Conservation (phyloP, 1,140 invertebrate genomes). For the Drosophila grimshawi region DNA sequence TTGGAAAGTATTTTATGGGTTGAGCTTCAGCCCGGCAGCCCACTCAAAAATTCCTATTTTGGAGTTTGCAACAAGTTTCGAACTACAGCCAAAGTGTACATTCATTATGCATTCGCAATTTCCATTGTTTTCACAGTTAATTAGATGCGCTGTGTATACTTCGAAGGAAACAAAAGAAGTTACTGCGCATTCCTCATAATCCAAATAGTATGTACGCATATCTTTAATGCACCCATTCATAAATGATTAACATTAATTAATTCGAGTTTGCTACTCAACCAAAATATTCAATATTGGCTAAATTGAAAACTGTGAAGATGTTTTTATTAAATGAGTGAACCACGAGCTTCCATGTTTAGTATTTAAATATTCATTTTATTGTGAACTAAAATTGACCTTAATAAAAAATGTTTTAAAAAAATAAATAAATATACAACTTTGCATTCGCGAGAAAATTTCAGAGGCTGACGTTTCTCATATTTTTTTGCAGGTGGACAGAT, state of each 20-base stretch:
- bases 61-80: slow-evolving; percentile 37
- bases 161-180: background rate
- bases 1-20: slow-evolving; percentile 31
- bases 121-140: slow-evolving; percentile 57
- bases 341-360: too few species aligned
- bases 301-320: too few species aligned
- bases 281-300: too few species aligned
- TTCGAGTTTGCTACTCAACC: background rate
- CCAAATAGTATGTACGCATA: background rate
- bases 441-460: too few species aligned
- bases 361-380: too few species aligned
- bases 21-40: background rate
- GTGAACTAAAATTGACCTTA: too few species aligned
- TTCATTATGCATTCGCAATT: slow-evolving; percentile 49
- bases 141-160: slow-evolving; percentile 42
- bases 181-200: background rate
- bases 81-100: slow-evolving; percentile 19
- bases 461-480: too few species aligned
- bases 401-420: too few species aligned
- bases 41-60: slow-evolving; percentile 19
- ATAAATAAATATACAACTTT: too few species aligned
- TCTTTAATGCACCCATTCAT: background rate
- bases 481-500: too few species aligned
- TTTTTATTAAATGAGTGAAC: too few species aligned
- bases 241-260: slow-evolving; percentile 2